Base-by-base conservation (phyloP, 2,113 vertebrate genomes). In the Anseranas semipalmata region DNA sequence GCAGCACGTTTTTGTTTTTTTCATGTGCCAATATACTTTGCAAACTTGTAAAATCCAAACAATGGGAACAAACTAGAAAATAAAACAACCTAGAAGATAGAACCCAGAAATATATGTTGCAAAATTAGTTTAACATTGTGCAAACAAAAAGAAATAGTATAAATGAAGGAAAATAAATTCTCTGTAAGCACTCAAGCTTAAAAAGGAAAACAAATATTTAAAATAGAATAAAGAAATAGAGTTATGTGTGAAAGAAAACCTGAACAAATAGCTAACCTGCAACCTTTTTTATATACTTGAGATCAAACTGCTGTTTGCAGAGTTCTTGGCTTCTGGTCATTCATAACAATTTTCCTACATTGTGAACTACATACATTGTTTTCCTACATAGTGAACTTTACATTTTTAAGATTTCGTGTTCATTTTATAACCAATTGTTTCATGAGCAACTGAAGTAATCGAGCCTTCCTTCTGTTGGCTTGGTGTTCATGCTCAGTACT, bases 361-460 rank as follows among this genome's bases (percentile, higher is more conserved):
- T 45, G 16, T 50, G 22, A 50, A 24, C 22, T 50, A 13, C 48
- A 25, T 50, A 13, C 48, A 25, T 50, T 50, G 22, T 50, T 50
- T 50, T 50, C 48, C 48, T 50, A 50, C 48, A 3, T 67, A 55
- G 30, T 15, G 32, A 89, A 22, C 11, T 58, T 60, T 4, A 50
- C 12, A 67, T 65, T 65, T 86, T 80, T 17, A 19, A 84, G 73
- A 60, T 58, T 6, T 35, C 10, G 0, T 1, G 0, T 52, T 93
- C 33, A 14, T 27, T 77, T 81, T 2, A 0, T 65, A n/a, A n/a
- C 4, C 32, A 79, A 41, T 28, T 43, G 19, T 79, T 41, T 17
- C 24, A 22, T 0, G 1, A 78, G n/a, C 60, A 58, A 18, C 22
- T 50, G 50, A n/a, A 45, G 10, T 27, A 74, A 62, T 0, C 0